Evolutionary conservation across 2,113 vertebrate genomes (phyloP).

Genomic region (Smithornis capensis): DNA sequence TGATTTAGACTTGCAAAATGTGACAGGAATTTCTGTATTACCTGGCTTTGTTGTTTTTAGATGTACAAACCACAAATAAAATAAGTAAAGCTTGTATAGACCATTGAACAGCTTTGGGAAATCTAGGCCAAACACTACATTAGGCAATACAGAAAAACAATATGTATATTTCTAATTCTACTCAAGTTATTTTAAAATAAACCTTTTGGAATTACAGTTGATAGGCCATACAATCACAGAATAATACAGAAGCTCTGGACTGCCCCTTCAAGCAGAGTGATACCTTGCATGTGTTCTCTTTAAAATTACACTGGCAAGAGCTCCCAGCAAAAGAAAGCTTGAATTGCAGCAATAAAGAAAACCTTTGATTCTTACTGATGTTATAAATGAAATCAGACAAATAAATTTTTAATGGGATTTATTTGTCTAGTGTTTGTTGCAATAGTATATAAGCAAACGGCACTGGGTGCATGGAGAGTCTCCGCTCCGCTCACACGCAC

Average conservation of each 20-base stretch:
- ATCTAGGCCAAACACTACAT: background rate
- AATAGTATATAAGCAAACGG: too few relatives aligned
- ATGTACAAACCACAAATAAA: background rate
- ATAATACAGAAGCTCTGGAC: background rate
- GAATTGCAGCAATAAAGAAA: background rate
- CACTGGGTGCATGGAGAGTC: too few relatives aligned
- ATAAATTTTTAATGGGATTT: too few relatives aligned
- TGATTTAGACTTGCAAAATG: background rate
- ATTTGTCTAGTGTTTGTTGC: too few relatives aligned
- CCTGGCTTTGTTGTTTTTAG: background rate
- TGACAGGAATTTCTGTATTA: background rate
- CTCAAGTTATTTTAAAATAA: background rate
- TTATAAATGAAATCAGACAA: too few relatives aligned
- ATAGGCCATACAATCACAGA: background rate
- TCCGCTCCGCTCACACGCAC: too few relatives aligned
- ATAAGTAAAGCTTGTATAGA: background rate
- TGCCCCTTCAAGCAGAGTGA: background rate
- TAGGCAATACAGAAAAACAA: background rate
- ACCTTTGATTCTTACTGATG: background rate
- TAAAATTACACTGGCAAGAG: background rate
- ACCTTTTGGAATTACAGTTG: background rate
- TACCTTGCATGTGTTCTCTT: background rate
- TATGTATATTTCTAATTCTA: background rate
- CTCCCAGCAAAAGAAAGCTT: background rate
- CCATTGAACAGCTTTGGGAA: background rate